Base-by-base conservation (phyloP, 2,113 vertebrate species). In the Lutjanus erythropterus region DNA sequence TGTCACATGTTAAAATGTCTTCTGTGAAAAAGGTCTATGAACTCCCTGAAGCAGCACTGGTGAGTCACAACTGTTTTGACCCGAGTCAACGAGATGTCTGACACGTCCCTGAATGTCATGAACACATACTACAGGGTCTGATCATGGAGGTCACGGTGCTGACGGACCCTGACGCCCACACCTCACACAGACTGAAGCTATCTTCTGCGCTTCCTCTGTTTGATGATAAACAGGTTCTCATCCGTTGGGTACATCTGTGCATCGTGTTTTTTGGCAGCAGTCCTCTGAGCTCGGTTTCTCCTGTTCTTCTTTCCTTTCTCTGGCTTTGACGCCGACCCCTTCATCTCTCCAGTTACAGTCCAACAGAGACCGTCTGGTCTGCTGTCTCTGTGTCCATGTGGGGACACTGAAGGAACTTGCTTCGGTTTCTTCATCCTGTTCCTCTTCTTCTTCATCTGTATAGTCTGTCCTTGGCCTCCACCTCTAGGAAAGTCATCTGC, bases 201-300 rank as follows among this genome's bases (percentile, higher is more conserved):
- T 85, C 76, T 91, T 5, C 23, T 87, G 44, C 50, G 27, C 72
- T 90, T 91, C 79, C 85, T 94, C 76, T 95, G 95, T 84, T 95
- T 95, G 78, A 96, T 95, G 41, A 50, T 47, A 66, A 96, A 95
- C 56, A 96, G 92, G 85, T 96, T 91, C 72, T 95, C 94, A 16
- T 95, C 93, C 0, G 75, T 62, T 12, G 90, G 86, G 71, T 89
- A 84, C 79, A 74, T 61, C 23, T 76, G 53, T 2, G 55, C 47
- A 0, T 5, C 42, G 3, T 0, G 9, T 27, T 68, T 84, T 60
- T 81, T 91, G 8, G 64, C 44, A 3, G 71, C n/a, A 1, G 58
- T 81, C 66, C 14, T 14, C 0, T 19, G 41, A 12, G 3, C 15
- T 50, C 5, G 46, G 7, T 25, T 65, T 55, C 58, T 85, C 76